A percentile compares a stretch with the other conserved stretches of the same genome.
phyloP scores from a whole-genome alignment of 2,113 vertebrate species.

The Diadophis punctatus region DNA sequence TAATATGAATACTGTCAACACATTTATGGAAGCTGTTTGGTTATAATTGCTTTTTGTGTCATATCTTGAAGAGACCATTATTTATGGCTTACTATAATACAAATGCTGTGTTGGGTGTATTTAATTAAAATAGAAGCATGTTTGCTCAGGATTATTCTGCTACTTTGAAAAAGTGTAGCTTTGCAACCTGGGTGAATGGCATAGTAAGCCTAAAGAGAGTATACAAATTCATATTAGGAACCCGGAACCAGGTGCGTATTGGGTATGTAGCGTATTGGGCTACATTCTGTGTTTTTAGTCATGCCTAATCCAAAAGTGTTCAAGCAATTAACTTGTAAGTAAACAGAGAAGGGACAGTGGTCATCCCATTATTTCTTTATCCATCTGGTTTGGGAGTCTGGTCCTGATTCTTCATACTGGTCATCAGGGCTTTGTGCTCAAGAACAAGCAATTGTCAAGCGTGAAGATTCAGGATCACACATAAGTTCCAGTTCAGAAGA shows the following conservation, averaged over 20 bases:
- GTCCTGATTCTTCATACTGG: not conserved
- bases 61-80: not conserved
- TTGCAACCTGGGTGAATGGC: not conserved
- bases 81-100: not conserved
- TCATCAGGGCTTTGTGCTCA: not conserved
- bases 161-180: not conserved
- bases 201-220: not conserved
- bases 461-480: not conserved
- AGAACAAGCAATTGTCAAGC: not conserved
- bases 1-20: not conserved
- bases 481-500: not conserved
- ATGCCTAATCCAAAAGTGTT: not conserved
- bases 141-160: not conserved
- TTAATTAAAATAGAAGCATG: not conserved
- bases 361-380: not conserved
- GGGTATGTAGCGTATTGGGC: not conserved
- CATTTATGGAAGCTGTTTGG: not conserved
- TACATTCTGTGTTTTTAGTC: not conserved
- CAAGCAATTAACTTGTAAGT: not conserved
- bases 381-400: not conserved
- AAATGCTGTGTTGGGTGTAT: not conserved
- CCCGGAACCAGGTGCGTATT: not conserved
- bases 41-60: not conserved
- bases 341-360: not conserved
- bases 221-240: not conserved